A percentile compares a stretch with the other conserved stretches of the same genome.
phyloP scores from a whole-genome alignment of 2,888 invertebrate species.

The Drosophila mettleri region DNA sequence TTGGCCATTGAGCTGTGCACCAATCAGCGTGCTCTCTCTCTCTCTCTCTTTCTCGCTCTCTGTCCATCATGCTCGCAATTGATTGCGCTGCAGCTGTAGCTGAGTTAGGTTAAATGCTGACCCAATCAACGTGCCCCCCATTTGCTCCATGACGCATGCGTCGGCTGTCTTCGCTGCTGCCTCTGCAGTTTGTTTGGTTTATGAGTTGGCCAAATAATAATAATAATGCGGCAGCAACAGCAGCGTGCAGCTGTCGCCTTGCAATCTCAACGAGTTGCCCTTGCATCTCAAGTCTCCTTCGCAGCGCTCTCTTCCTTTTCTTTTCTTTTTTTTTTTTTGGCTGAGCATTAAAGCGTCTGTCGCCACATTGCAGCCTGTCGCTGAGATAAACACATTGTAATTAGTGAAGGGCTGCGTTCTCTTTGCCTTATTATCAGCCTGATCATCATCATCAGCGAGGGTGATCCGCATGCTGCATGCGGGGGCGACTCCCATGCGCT shows the following conservation, averaged over 20 bases:
- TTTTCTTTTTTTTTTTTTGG: constrained; percentile 1
- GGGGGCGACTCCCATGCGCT: constrained; percentile 20
- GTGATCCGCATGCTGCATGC: constrained; percentile 21
- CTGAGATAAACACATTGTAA: constrained; percentile 76
- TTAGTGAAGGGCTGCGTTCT: constrained; percentile 59
- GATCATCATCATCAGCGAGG: constrained; percentile 5
- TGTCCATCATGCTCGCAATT: constrained; percentile 22
- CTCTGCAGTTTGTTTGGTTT: constrained; percentile 63
- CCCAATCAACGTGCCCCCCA: constrained; percentile 80
- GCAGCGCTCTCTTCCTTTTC: not conserved
- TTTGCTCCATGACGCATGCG: constrained; percentile 76
- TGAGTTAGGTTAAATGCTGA: constrained; percentile 71
- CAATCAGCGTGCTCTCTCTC: constrained; percentile 64
- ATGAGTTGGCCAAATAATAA: constrained; percentile 77
- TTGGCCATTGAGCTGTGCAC: constrained; percentile 35
- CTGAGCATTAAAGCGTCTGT: constrained; percentile 59
- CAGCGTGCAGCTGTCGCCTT: constrained; percentile 67
- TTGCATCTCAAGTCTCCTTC: not conserved
- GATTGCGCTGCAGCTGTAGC: constrained; percentile 40
- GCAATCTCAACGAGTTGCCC: constrained; percentile 59
- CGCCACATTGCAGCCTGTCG: constrained; percentile 69
- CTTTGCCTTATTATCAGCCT: constrained; percentile 33
- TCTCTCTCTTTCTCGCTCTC: not conserved
- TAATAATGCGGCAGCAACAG: constrained; percentile 49
- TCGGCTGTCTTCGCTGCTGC: constrained; percentile 7